Evolutionary conservation across 2,888 invertebrate genomes (phyloP).

Genomic region (Mythimna loreyi): DNA sequence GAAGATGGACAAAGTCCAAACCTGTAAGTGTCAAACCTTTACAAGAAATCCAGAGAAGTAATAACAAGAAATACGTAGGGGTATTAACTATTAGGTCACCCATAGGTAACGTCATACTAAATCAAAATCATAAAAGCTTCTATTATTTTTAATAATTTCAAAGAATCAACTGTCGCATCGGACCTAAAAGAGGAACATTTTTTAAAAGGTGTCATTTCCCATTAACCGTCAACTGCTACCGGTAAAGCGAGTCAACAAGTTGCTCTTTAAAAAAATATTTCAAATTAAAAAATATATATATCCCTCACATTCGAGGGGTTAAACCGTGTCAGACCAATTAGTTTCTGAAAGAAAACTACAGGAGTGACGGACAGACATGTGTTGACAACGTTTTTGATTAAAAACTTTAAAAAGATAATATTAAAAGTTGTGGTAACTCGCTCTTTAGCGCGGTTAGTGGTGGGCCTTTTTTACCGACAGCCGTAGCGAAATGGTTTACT

Average conservation of each 20-base stretch:
- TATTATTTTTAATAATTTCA: constrained; percentile 34
- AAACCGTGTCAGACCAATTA: constrained; percentile 88
- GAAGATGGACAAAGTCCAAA: not conserved
- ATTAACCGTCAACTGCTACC: constrained; percentile 73
- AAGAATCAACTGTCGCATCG: constrained; percentile 39
- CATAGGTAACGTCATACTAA: not conserved
- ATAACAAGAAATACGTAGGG: not conserved
- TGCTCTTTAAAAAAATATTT: constrained; percentile 77
- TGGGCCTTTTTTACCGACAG: constrained; percentile 40
- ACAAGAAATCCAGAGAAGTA: not conserved
- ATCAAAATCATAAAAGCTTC: constrained; percentile 25
- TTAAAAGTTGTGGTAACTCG: constrained; percentile 63
- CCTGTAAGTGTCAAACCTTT: not conserved
- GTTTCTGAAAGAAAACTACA: constrained; percentile 85
- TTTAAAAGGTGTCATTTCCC: constrained; percentile 78
- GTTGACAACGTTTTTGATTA: constrained; percentile 80
- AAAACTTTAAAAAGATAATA: constrained; percentile 73
- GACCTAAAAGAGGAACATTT: constrained; percentile 53
- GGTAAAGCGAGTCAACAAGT: constrained; percentile 74
- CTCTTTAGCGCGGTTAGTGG: constrained; percentile 51
- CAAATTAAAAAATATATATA: constrained; percentile 78
- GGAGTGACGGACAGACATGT: constrained; percentile 83
- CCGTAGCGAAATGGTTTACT: constrained; percentile 39
- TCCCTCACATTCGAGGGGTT: constrained; percentile 76
- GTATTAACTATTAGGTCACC: not conserved